Evolutionary conservation across 2,888 invertebrate genomes (phyloP), one percentile per base, ranked within the genome.

Genomic region (Miltochrista miniata): DNA sequence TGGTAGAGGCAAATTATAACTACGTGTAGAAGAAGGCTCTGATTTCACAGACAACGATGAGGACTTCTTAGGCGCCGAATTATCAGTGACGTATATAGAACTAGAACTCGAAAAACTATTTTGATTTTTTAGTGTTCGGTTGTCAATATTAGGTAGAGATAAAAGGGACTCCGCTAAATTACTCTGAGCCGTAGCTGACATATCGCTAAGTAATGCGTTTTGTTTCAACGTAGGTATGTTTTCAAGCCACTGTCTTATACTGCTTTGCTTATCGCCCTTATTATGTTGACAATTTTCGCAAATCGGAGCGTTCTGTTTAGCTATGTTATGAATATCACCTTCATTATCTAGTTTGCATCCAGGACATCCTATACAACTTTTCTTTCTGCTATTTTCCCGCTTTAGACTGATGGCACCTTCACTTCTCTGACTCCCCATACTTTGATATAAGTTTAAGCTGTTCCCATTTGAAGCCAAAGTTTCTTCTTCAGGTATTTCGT

Each of bases 401-500:
- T 94, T 94, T 3, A 94, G 78, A 65, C 93, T 94, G 8, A 94
- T 79, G 35, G 88, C 78, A 65, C 93, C 93, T 50, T 83, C 89
- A 64, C 92, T 92, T 56, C 92, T 83, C 67, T 93, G 90, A 64
- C 93, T 93, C 40, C 90, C 91, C 49, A 88, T 68, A 7, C 83
- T 83, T 62, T 87, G 87, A 67, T 83, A 89, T 49, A 85, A 83
- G 51, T 91, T 94, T 69, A 83, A 87, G 64, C 86, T 85, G 45
- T 86, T 92, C 54, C 91, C 93, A 63, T 87, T 79, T 14, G 92
- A 78, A 43, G 92, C 84, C 50, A 81, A 84, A 7, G 84, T 90
- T 65, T 94, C 95, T 85, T 97, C 97, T 88, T 97, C 97, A 0
- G 96, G 96, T 70, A 97, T 97, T 72, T 95, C 94, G 47, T 94